Conservation (phyloP, 1,140 invertebrate species). For the Drosophila kikkawai region DNA sequence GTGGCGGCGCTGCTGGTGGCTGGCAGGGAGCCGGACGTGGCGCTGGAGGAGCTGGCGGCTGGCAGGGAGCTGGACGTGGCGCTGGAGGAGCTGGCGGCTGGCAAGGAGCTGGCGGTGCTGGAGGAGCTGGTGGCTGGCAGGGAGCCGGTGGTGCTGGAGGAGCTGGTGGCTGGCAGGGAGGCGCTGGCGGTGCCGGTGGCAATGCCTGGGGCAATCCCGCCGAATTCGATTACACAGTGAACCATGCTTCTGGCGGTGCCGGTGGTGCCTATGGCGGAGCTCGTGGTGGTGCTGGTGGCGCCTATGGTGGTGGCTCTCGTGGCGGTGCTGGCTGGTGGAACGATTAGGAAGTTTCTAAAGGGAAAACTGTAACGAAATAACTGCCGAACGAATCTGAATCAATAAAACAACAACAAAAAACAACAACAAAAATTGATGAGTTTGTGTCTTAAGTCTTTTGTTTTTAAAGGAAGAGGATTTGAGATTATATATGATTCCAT, state of each 20-base stretch:
- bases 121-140: constrained; percentile 56
- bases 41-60: constrained; percentile 44
- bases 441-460: constrained; percentile 1
- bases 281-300: constrained; percentile 22
- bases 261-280: constrained; percentile 42
- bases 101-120: constrained; percentile 50
- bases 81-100: constrained; percentile 47
- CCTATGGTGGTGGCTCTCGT: constrained; percentile 43
- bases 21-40: constrained; percentile 33
- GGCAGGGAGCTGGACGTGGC: constrained; percentile 48
- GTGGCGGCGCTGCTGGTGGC: constrained; percentile 29
- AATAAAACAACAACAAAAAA: constrained; percentile 4
- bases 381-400: constrained; percentile 15
- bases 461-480: neutral
- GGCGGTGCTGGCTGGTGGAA: constrained; percentile 77
- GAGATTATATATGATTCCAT: neutral
- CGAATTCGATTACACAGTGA: constrained; percentile 70
- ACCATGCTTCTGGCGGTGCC: constrained; percentile 44
- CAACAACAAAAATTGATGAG: neutral
- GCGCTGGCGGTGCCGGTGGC: constrained; percentile 52
- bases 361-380: neutral
- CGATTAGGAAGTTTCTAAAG: constrained; percentile 33
- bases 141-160: constrained; percentile 42
- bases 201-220: constrained; percentile 71
- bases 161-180: constrained; percentile 13